phyloP scores from a whole-genome alignment of 2,888 invertebrate species.

The Mactromeris polynyma region DNA sequence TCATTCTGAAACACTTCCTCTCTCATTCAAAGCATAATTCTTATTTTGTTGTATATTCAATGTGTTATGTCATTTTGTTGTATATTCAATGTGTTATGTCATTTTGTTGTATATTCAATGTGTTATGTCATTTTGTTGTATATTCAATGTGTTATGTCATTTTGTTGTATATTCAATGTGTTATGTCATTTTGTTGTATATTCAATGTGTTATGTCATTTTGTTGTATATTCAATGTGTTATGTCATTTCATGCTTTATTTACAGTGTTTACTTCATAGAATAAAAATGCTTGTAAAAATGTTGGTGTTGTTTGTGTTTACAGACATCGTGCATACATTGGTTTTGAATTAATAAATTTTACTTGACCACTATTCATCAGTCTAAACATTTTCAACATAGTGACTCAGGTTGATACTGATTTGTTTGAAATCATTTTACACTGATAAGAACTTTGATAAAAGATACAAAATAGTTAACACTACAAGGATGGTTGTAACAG shows the following conservation, averaged over 20 bases:
- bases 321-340: too few species aligned
- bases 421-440: too few species aligned
- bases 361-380: too few species aligned
- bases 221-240: neutral
- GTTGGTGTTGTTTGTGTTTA: neutral
- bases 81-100: neutral
- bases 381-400: too few species aligned
- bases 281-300: constrained; percentile 4
- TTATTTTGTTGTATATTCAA: neutral
- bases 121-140: constrained; percentile 5
- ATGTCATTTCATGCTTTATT: constrained; percentile 10
- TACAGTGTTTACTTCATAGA: constrained; percentile 14
- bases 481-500: too few species aligned
- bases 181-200: neutral
- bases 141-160: neutral
- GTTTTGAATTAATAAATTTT: too few species aligned
- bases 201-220: constrained; percentile 1
- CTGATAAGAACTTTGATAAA: too few species aligned
- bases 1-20: neutral
- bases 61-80: constrained; percentile 1
- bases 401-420: too few species aligned
- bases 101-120: neutral
- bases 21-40: constrained; percentile 14
- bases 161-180: too few species aligned
- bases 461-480: too few species aligned